Base-by-base conservation (phyloP, 2,888 invertebrate genomes). In the Chaitophorus viminalis region DNA sequence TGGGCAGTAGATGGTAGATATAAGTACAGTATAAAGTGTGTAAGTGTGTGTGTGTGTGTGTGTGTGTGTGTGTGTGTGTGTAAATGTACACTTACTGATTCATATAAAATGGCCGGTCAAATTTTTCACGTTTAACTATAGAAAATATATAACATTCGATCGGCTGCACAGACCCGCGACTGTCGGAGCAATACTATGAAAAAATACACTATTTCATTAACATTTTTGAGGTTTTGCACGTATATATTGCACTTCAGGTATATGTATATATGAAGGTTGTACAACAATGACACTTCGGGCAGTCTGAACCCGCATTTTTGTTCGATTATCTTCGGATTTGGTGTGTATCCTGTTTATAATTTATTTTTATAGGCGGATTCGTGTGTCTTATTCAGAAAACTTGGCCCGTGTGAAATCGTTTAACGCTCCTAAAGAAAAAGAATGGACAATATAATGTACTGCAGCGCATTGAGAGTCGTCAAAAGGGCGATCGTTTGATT, bases 301-400 rank as follows among this genome's bases (percentile, higher is more conserved):
- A 77, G 84, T 84, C 84, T 65, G 18, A 46, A 46, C 68, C 70
- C 46, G n/a, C 85, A 78, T 86, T 86, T 86, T 77, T 86, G 75
- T 70, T 25, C 85, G 78, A 86, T 86, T 86, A 86, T 78, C 85
- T 36, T 39, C 85, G 85, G 70, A 86, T 78, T 78, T 36, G 70
- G 33, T 68, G 85, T 86, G 85, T 70, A 86, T 86, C 85, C 85
- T 86, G 85, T 86, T 86, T 29, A 25, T 78, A 84, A 83, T 83
- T 83, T 83, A 83, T 74, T 74, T 83, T 74, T 83, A 74, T 74
- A 33, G 33, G 74, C 54, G 52, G 21, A 79, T 79, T 60, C 25
- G 78, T 33, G 60, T 6, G 36, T 75, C 74, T 83, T 39, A 83
- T 83, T 83, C 74, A 83, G 72, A 83, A 83, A 83, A 83, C 74